A percentile compares a stretch with the other conserved stretches of the same genome.
Conservation (phyloP, 64 coral and sea anemone genomes). For the Cladopsammia gracilis region DNA sequence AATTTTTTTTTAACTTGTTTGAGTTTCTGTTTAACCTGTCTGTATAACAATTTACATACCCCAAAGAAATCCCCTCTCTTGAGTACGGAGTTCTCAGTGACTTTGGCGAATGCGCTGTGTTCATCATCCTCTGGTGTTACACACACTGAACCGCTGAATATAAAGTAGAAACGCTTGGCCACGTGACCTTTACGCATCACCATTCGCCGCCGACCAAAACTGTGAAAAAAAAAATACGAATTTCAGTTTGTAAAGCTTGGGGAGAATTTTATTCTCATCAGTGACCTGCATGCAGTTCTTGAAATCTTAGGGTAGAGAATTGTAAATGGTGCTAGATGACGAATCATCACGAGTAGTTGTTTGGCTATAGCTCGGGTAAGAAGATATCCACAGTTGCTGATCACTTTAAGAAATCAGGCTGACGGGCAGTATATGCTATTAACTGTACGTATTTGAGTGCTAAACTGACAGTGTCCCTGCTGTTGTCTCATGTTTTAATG, state of each 20-base stretch:
- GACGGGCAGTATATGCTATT: no score
- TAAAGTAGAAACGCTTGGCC: slow-evolving; percentile 94
- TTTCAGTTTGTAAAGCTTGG: background rate
- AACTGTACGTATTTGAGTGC: no score
- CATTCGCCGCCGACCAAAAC: slow-evolving; percentile 85
- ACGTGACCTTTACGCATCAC: slow-evolving; percentile 96
- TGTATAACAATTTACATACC: slow-evolving; percentile 51
- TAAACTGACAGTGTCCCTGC: no score
- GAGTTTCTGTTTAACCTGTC: background rate
- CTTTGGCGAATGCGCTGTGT: slow-evolving; percentile 61
- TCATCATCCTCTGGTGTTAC: slow-evolving; percentile 85
- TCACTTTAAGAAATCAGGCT: no score
- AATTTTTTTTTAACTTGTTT: no score
- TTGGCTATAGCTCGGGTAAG: no score
- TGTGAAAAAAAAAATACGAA: slow-evolving; percentile 12
- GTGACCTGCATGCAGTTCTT: no score
- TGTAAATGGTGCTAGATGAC: no score
- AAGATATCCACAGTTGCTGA: no score
- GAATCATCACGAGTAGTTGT: no score
- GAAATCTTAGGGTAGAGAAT: no score
- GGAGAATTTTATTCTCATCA: background rate
- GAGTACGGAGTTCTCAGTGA: slow-evolving; percentile 70
- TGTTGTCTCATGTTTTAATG: no score
- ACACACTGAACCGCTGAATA: slow-evolving; percentile 88
- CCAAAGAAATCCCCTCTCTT: slow-evolving; percentile 94